Percentiles rank a stretch among this genome's conserved stretches.
phyloP scores from a whole-genome alignment of 2,888 invertebrate genomes.

The Carterocephalus palaemon region DNA sequence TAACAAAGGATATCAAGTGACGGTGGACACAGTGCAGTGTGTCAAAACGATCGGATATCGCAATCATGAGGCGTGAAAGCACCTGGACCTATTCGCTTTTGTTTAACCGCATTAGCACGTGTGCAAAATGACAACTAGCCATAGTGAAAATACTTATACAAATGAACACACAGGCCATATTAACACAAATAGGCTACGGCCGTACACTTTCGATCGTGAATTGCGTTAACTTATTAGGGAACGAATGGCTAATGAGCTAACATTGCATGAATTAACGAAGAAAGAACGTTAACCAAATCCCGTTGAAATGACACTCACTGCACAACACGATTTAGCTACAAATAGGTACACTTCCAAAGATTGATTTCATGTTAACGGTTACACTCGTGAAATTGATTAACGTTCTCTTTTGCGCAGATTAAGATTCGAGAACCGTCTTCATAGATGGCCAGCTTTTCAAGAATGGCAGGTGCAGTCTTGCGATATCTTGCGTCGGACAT shows the following conservation, averaged over 20 bases:
- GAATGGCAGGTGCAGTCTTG: slow-evolving; percentile 69
- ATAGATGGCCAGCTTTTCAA: slow-evolving; percentile 74
- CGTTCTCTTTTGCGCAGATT: slow-evolving; percentile 4
- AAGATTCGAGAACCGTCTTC: slow-evolving; percentile 65
- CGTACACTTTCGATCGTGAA: slow-evolving; percentile 60
- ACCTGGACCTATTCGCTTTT: slow-evolving; percentile 60
- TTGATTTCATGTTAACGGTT: too few relatives aligned
- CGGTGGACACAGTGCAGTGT: slow-evolving; percentile 47
- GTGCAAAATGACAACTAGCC: slow-evolving; percentile 69
- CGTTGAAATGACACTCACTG: not conserved
- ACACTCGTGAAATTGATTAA: slow-evolving; percentile 16
- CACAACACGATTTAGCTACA: too few relatives aligned
- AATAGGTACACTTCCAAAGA: too few relatives aligned
- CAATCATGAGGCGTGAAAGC: slow-evolving; percentile 67
- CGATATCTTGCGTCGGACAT: slow-evolving; percentile 69
- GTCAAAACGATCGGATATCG: slow-evolving; percentile 62
- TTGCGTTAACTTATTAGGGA: slow-evolving; percentile 23
- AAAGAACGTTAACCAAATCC: slow-evolving; percentile 17
- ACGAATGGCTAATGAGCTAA: slow-evolving; percentile 17
- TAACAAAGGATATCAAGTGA: slow-evolving; percentile 46
- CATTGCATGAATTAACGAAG: slow-evolving; percentile 7
- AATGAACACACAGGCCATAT: slow-evolving; percentile 42
- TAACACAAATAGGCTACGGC: slow-evolving; percentile 45
- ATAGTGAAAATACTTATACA: slow-evolving; percentile 55
- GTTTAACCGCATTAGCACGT: slow-evolving; percentile 60